phyloP scores from a whole-genome alignment of 2,113 vertebrate species.

The Petrocephalus microphthalmus region DNA sequence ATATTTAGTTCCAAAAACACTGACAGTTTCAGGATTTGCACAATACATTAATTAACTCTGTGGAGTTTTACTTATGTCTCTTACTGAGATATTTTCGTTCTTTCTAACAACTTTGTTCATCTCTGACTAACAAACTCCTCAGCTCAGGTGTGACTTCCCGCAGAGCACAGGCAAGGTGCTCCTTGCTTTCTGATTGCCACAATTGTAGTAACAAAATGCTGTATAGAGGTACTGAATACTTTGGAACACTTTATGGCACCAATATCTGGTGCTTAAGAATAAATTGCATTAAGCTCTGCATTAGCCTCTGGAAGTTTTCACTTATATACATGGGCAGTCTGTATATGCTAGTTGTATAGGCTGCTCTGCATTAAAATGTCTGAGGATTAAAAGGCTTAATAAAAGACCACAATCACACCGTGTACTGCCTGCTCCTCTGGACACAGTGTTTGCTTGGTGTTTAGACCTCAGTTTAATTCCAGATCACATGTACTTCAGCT shows the following conservation, averaged over 20 bases:
- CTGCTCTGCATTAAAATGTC: background rate
- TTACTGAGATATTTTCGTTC: background rate
- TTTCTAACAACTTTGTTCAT: background rate
- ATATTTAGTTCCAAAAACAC: background rate
- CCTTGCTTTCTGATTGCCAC: background rate
- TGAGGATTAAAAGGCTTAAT: background rate
- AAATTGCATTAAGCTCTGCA: background rate
- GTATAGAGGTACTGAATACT: background rate
- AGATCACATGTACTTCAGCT: background rate
- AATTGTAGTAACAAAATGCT: background rate
- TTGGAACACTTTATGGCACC: background rate
- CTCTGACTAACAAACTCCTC: background rate
- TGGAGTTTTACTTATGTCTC: background rate
- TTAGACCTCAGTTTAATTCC: conserved; percentile 8
- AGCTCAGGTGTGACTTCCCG: background rate
- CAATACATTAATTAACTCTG: background rate
- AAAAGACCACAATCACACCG: background rate
- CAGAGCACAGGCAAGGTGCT: background rate
- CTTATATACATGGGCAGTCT: background rate
- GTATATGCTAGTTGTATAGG: background rate
- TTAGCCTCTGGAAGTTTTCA: background rate
- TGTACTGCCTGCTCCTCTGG: background rate
- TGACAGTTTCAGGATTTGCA: background rate
- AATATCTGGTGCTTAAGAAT: background rate
- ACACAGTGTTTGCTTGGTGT: background rate